phyloP scores from a whole-genome alignment of 2,888 invertebrate genomes.

The Erynnis tages region DNA sequence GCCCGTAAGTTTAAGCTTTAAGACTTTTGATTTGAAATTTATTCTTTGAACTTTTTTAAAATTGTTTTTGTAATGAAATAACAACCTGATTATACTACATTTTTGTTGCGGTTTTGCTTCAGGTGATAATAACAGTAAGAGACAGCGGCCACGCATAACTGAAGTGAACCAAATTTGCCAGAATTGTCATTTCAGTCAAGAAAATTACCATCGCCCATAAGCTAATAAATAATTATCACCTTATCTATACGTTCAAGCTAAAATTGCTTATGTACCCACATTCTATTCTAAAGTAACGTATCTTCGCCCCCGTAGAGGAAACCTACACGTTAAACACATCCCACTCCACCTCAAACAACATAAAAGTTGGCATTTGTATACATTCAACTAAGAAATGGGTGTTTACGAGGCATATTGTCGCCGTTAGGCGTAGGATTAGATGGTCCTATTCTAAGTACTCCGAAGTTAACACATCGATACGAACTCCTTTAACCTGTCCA shows the following conservation, averaged over 20 bases:
- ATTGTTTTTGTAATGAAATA: too few relatives aligned
- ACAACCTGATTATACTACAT: too few relatives aligned
- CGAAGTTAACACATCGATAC: constrained; percentile 31
- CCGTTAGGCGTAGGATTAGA: constrained; percentile 38
- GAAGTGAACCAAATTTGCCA: too few relatives aligned
- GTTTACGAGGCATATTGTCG: constrained; percentile 30
- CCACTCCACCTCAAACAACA: constrained; percentile 46
- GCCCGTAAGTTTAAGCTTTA: too few relatives aligned
- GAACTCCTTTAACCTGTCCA: constrained; percentile 34
- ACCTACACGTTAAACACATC: constrained; percentile 44
- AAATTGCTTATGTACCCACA: not conserved
- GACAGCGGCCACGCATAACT: too few relatives aligned
- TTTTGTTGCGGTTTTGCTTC: too few relatives aligned
- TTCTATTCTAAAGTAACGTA: not conserved
- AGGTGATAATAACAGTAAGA: too few relatives aligned
- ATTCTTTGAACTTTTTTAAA: too few relatives aligned
- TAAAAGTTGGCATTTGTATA: constrained; percentile 30
- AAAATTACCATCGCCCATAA: not conserved
- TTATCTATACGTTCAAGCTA: too few relatives aligned
- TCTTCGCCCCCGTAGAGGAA: constrained; percentile 42
- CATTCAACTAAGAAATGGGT: not conserved
- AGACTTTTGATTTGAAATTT: too few relatives aligned
- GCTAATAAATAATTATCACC: too few relatives aligned
- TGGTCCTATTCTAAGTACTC: constrained; percentile 27
- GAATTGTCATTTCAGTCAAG: not conserved